These are phyloP conservation scores for Mactromeris polynyma DNA, from an alignment of 2,888 invertebrate species.

Conservation along the genomic window DNA sequence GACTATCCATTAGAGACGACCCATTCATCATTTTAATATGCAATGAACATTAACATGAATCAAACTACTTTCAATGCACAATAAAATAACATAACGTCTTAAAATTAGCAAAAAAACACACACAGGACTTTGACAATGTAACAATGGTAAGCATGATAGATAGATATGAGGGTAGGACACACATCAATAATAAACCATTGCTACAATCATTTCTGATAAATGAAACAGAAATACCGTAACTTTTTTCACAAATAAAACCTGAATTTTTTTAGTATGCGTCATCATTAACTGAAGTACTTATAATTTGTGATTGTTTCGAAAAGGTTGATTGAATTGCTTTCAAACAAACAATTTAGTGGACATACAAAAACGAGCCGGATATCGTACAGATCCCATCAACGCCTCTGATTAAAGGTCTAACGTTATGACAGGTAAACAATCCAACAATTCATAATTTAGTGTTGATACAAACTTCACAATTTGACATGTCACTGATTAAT, in stretches of 20 bases:
- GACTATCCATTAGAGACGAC: constrained; percentile 1
- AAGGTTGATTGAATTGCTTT: constrained; percentile 32
- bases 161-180: not conserved
- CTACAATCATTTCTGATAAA: not conserved
- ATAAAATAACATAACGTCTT: not conserved
- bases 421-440: constrained; percentile 37
- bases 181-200: not conserved
- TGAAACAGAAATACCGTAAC: not conserved
- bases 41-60: not conserved
- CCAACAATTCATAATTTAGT: constrained; percentile 6
- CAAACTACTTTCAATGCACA: not conserved
- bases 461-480: not conserved
- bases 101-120: not conserved
- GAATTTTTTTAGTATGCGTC: not conserved
- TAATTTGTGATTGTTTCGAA: not conserved
- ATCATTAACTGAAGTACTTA: not conserved
- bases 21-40: not conserved
- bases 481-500: constrained; percentile 37
- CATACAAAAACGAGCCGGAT: not conserved
- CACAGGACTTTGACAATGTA: not conserved
- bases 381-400: constrained; percentile 2
- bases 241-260: not conserved
- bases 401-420: constrained; percentile 27
- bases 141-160: not conserved
- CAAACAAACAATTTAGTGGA: not conserved